Base-by-base conservation (phyloP, 2,888 invertebrate species). In the Lymantria dispar region DNA sequence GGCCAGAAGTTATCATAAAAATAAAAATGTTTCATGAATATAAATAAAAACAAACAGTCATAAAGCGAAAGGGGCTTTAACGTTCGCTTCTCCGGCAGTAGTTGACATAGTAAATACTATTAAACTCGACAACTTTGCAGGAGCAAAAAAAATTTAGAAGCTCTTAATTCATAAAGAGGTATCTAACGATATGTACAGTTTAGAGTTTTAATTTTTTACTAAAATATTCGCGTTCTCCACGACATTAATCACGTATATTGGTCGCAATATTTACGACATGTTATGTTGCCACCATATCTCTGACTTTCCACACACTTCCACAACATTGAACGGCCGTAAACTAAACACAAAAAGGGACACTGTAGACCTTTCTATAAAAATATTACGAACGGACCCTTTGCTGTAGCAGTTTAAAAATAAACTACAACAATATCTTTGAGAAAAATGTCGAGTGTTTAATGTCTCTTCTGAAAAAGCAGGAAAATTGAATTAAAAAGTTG, bases 311-410 rank as follows among this genome's bases (percentile, higher is more conserved):
- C 83, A 72, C 85, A 78, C 78, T 88, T 87, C 85, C 87, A 70
- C 78, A 75, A 85, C 87, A 88, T 88, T 87, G 82, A 81, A 72
- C 83, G 67, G 72, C 73, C 72, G 70, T 80, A 77, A 82, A 80
- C 76, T 76, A 74, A 80, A 79, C 74, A 76, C 72, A 75, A 71
- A 70, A 74, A 78, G 78, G 78, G 78, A 79, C 76, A 79, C 69
- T 74, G 59, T 59, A 71, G 75, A 70, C 76, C 68, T 71, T 74
- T 70, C 65, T 48, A 59, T 55, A 68, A 73, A 79, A 65, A 57
- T 48, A 52, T 49, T 31, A 14, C 52, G 47, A 37, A 54, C 48
- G 60, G 68, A 65, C 67, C 65, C 68, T 63, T 63, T 42, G 57
- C 52, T 68, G 58, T 49, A 48, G 54, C 54, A 52, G 52, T 60